Base-by-base conservation (phyloP, 2,888 invertebrate species). In the Unio delphinus region DNA sequence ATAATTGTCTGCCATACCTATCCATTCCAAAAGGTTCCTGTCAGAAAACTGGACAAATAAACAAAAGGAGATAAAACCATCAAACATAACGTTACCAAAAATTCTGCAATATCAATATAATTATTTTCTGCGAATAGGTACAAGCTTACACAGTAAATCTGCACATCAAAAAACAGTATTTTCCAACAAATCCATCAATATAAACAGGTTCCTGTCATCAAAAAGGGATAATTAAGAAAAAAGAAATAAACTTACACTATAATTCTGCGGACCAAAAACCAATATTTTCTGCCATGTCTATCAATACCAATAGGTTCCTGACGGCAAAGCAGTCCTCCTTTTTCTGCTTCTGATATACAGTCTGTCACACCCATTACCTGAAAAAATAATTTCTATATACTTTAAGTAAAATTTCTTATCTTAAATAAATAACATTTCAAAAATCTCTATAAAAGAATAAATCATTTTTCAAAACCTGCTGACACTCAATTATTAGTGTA, bases 221-320 rank as follows among this genome's bases (percentile, higher is more conserved):
- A 17, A 61, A 59, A 20, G n/a, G 7, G 18, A n/a, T 8, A 57
- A 34, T 55, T 18, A 58, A 59, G 17, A 64, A 18, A 64, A 65
- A n/a, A n/a, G 23, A 30, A 26, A 30, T 1, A 65, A 34, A 89
- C 95, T 94, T 92, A 97, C 96, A 99, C 94, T 91, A 99, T 95
- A 86, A 99, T 93, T 83, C 99, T 92, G 68, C 99, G 92, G 68
- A 94, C 94, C 67, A 99, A 93, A 90, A 99, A 99, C 96, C 97
- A 99, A 91, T 98, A 99, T 88, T 97, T 97, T 84, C 99, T 92
- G 20, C 98, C 98, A 91, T 98, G 96, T 78, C 99, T 92, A 90
- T 99, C 99, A 90, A 94, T 95, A 1, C 99, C 99, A 61, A 99
- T 91, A 84, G 95, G 95, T 89, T 98, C 97, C 89, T 98, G 98